Base-by-base conservation (phyloP, 2,113 vertebrate genomes). In the Perognathus longimembris region DNA sequence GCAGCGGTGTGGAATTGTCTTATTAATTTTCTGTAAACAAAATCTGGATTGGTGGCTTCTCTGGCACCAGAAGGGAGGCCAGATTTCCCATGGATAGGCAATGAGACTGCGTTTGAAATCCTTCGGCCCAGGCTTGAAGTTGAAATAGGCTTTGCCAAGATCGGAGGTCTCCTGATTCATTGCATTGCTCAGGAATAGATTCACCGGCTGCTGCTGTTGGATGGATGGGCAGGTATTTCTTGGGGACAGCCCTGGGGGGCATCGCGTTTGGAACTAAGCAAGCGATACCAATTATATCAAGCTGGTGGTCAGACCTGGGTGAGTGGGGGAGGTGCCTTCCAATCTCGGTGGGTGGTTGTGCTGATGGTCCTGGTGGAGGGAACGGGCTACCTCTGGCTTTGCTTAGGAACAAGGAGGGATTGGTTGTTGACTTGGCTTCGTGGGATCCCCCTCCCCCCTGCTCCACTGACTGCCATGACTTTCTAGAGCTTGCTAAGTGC, bases 21-120 rank as follows among this genome's bases (percentile, higher is more conserved):
- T 86, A 87, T 76, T 94, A 50, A 87, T 93, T 94, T n/a, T 83
- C 92, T 88, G 45, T 77, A 92, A 78, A 90, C 28, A 79, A 94
- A 88, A 91, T 78, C 95, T 94, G 96, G 88, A 18, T 88, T 64
- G 85, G 42, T 3, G 61, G 64, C 73, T 78, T 88, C 34, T 6
- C 38, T 85, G 89, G 94, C 94, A 88, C 50, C 3, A 7, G 32
- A 91, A 32, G 14, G 66, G 11, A 83, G 70, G 89, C 83, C 64
- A 30, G 91, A 61, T 93, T 94, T 79, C 76, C 92, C 3, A 85
- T 0, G 66, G 85, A 50, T 26, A 38, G 84, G 54, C 40, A 64
- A 80, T 17, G 66, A 94, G 70, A 77, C 57, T 5, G 89, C 79
- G 63, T 95, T 91, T 84, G 95, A 89, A 95, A 93, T 93, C 71